phyloP scores from a whole-genome alignment of 64 coral and sea anemone genomes.

The Porites australiensis region DNA sequence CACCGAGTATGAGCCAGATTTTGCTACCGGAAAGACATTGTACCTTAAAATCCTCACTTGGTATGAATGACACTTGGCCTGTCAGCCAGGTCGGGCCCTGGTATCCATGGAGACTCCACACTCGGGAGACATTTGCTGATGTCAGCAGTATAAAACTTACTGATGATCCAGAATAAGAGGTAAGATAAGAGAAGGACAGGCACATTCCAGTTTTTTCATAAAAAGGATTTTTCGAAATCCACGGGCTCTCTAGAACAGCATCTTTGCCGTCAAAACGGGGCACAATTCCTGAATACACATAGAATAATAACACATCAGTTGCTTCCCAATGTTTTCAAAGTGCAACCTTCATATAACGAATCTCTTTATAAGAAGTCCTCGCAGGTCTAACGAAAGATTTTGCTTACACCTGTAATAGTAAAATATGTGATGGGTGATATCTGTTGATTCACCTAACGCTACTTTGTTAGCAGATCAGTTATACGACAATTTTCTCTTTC shows the following conservation, averaged over 20 bases:
- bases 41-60: constrained; percentile 42
- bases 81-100: constrained; percentile 11
- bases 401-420: no score
- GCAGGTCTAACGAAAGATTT: no score
- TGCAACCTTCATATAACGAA: no score
- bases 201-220: constrained; percentile 27
- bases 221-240: neutral
- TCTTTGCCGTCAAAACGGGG: neutral
- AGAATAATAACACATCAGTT: neutral
- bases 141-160: constrained; percentile 6
- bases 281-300: neutral
- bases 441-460: no score
- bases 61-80: constrained; percentile 9
- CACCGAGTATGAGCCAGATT: no score
- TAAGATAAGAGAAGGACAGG: constrained; percentile 34
- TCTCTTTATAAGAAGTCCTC: no score
- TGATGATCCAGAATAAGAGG: constrained; percentile 6
- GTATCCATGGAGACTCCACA: constrained; percentile 35
- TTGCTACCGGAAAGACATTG: no score
- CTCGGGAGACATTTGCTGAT: neutral
- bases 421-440: no score
- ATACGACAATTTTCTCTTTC: constrained; percentile 32
- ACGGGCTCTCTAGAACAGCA: constrained; percentile 42
- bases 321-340: no score
- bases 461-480: no score